Conservation (phyloP, 2,888 invertebrate species). For the Perizoma flavofasciatum region DNA sequence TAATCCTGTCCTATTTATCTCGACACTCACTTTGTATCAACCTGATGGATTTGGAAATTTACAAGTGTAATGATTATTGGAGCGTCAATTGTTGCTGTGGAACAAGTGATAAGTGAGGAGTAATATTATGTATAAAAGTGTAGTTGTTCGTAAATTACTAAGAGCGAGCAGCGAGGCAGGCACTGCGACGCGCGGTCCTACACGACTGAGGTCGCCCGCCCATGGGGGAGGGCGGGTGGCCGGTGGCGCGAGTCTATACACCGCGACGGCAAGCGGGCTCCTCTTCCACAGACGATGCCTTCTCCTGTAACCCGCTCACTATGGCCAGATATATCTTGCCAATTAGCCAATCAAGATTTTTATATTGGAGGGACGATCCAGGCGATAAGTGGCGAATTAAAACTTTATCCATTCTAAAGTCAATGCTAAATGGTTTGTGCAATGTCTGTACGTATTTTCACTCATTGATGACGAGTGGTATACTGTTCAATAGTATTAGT, state of each 20-base stretch:
- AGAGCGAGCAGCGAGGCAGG: constrained; percentile 26
- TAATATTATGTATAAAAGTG: constrained; percentile 18
- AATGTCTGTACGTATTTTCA: too few species aligned
- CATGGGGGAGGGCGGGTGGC: constrained; percentile 21
- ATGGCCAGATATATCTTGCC: too few species aligned
- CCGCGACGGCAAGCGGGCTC: neutral
- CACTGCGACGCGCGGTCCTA: constrained; percentile 39
- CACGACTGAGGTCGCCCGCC: constrained; percentile 33
- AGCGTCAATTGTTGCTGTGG: constrained; percentile 1
- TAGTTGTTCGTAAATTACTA: constrained; percentile 16
- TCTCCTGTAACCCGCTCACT: neutral
- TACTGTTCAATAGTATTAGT: too few species aligned
- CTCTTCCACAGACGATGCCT: constrained; percentile 6
- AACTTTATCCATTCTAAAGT: too few species aligned
- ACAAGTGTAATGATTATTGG: neutral
- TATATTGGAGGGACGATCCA: too few species aligned
- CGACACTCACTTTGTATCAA: neutral
- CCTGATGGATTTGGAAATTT: too few species aligned
- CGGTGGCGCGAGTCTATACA: constrained; percentile 4
- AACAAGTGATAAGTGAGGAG: constrained; percentile 4
- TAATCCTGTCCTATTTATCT: neutral
- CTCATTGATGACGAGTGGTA: too few species aligned
- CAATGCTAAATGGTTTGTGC: too few species aligned
- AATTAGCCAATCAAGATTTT: too few species aligned
- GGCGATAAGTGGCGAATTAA: too few species aligned